phyloP scores from a whole-genome alignment of 1,140 invertebrate species.

The Drosophila tsacasi region DNA sequence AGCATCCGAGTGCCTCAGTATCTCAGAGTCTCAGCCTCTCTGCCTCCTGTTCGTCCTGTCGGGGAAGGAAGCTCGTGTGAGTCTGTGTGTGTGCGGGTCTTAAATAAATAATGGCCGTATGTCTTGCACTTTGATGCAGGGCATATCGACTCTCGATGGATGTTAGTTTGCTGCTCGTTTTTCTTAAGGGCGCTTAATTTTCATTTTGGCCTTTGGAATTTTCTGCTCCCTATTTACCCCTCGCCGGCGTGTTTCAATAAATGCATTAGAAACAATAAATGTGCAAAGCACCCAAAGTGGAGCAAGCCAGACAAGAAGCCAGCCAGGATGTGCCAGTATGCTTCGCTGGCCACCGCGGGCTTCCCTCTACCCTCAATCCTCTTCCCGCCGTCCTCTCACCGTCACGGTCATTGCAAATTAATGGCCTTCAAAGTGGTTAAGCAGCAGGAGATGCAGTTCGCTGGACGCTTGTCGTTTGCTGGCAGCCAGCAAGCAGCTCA shows the following conservation, averaged over 20 bases:
- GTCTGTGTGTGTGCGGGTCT: constrained; percentile 33
- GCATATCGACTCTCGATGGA: constrained; percentile 43
- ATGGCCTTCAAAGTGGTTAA: constrained; percentile 78
- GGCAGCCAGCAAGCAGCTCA: constrained; percentile 56
- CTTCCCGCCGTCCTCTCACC: constrained; percentile 6
- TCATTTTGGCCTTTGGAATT: constrained; percentile 29
- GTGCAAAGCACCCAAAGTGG: constrained; percentile 58
- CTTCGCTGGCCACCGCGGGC: constrained; percentile 23
- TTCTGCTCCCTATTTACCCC: constrained; percentile 18
- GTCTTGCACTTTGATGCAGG: constrained; percentile 56
- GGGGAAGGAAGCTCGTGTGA: constrained; percentile 21
- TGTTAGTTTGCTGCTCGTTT: constrained; percentile 33
- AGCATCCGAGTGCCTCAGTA: constrained; percentile 47
- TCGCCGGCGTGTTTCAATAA: constrained; percentile 24
- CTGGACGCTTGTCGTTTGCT: constrained; percentile 43
- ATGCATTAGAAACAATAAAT: constrained; percentile 73
- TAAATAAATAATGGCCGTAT: constrained; percentile 78
- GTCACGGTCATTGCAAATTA: constrained; percentile 78
- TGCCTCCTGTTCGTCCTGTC: constrained; percentile 20
- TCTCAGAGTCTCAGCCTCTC: constrained; percentile 47
- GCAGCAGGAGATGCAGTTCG: constrained; percentile 58
- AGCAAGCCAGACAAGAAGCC: constrained; percentile 43
- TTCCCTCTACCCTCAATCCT: neutral
- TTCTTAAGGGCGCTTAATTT: constrained; percentile 49
- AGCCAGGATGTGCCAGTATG: constrained; percentile 48